These are phyloP conservation scores for Piscicola geometra DNA, from an alignment of 2,888 invertebrate genomes.

Conservation along the genomic window DNA sequence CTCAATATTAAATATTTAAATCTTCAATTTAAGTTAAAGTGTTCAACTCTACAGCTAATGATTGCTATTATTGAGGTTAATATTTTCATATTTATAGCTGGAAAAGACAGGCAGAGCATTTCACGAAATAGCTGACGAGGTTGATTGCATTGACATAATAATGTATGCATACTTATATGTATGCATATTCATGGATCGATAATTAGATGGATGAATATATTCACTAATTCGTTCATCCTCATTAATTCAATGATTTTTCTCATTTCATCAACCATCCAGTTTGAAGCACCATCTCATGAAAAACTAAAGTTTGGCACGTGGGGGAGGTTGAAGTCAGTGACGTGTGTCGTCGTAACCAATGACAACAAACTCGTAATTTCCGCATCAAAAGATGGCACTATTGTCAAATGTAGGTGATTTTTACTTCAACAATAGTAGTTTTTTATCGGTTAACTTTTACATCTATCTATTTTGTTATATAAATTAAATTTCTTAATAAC, in stretches of 20 bases:
- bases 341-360: slow-evolving; percentile 72
- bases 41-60: too few relatives aligned
- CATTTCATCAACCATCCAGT: slow-evolving; percentile 36
- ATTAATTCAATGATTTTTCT: too few relatives aligned
- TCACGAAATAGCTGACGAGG: slow-evolving; percentile 6
- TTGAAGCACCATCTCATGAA: slow-evolving; percentile 45
- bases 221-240: too few relatives aligned
- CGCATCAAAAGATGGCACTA: slow-evolving; percentile 79
- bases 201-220: too few relatives aligned
- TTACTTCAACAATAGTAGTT: background rate
- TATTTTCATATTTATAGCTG: background rate
- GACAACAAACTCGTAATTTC: slow-evolving; percentile 72
- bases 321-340: slow-evolving; percentile 69
- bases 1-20: too few relatives aligned
- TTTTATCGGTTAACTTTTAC: too few relatives aligned
- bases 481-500: too few relatives aligned
- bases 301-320: slow-evolving; percentile 63
- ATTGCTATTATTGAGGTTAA: too few relatives aligned
- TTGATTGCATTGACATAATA: background rate
- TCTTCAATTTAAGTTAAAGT: too few relatives aligned
- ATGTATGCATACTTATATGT: too few relatives aligned
- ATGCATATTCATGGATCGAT: too few relatives aligned
- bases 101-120: background rate
- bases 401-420: slow-evolving; percentile 72
- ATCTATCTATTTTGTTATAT: too few relatives aligned